Conservation (phyloP, 2,113 vertebrate species). For the Cheilinus undulatus region DNA sequence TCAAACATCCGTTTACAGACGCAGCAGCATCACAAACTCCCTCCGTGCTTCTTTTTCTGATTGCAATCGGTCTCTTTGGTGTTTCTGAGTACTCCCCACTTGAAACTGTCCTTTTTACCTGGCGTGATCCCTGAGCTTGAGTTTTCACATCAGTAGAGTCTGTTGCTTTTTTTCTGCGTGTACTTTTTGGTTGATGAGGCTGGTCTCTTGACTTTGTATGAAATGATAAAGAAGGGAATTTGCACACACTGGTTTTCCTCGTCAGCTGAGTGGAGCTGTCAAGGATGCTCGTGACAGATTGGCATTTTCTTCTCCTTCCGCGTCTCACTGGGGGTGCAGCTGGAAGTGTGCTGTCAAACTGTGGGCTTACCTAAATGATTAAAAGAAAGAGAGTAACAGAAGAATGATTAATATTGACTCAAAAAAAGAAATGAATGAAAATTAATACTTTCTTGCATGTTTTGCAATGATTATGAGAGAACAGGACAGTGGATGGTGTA, state of each 20-base stretch:
- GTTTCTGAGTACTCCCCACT: slow-evolving; percentile 17
- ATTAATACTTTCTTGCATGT: too few relatives aligned
- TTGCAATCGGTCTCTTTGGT: slow-evolving; percentile 11
- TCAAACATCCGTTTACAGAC: slow-evolving; percentile 6
- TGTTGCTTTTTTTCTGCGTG: slow-evolving; percentile 10
- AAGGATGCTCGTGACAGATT: slow-evolving; percentile 46
- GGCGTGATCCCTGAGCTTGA: slow-evolving; percentile 10
- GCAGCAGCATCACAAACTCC: neutral
- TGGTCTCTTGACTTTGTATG: slow-evolving; percentile 51
- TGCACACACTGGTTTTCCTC: slow-evolving; percentile 77
- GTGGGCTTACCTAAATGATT: slow-evolving; percentile 85
- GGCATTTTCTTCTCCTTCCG: slow-evolving; percentile 34
- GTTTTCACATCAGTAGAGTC: slow-evolving; percentile 1
- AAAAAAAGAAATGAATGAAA: too few relatives aligned
- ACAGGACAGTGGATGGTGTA: too few relatives aligned
- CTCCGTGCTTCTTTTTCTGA: slow-evolving; percentile 25
- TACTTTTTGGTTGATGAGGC: slow-evolving; percentile 20
- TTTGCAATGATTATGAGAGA: too few relatives aligned
- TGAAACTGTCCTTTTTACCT: slow-evolving; percentile 15
- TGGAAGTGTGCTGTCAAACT: slow-evolving; percentile 82
- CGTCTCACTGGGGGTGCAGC: slow-evolving; percentile 49
- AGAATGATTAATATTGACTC: too few relatives aligned
- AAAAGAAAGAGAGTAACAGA: neutral
- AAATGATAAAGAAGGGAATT: slow-evolving; percentile 86
- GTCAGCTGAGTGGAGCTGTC: slow-evolving; percentile 59